Conservation (phyloP, 2,113 vertebrate genomes). For the Oncorhynchus masou region DNA sequence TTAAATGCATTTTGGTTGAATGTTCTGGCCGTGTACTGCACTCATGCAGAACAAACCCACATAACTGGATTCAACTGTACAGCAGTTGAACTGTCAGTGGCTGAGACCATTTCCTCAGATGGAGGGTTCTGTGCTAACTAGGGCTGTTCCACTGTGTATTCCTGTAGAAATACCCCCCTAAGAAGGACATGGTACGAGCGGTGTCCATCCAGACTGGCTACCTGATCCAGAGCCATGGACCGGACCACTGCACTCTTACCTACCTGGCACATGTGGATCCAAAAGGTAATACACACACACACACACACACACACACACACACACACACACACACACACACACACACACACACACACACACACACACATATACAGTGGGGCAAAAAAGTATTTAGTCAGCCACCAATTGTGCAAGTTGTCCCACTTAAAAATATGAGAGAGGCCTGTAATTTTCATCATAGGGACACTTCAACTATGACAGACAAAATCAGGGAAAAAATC, state of each 20-base stretch:
- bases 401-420: too few species aligned
- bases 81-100: too few species aligned
- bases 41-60: too few species aligned
- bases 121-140: not conserved
- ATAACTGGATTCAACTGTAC: too few species aligned
- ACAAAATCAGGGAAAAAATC: too few species aligned
- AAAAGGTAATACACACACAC: constrained; percentile 75
- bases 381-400: too few species aligned
- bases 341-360: constrained; percentile 6
- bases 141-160: not conserved
- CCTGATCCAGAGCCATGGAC: constrained; percentile 84
- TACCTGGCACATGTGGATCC: constrained; percentile 96
- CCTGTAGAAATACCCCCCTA: constrained; percentile 88
- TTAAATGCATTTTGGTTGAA: too few species aligned
- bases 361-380: not conserved
- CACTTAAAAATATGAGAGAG: too few species aligned
- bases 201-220: constrained; percentile 95
- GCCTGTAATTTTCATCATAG: too few species aligned
- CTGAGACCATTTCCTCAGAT: not conserved
- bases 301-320: constrained; percentile 10
- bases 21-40: too few species aligned
- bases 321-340: not conserved
- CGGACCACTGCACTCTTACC: constrained; percentile 82
- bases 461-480: too few species aligned
- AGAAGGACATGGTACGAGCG: constrained; percentile 90